phyloP scores from a whole-genome alignment of 2,888 invertebrate genomes.

The Callyntrura guangdongensis region DNA sequence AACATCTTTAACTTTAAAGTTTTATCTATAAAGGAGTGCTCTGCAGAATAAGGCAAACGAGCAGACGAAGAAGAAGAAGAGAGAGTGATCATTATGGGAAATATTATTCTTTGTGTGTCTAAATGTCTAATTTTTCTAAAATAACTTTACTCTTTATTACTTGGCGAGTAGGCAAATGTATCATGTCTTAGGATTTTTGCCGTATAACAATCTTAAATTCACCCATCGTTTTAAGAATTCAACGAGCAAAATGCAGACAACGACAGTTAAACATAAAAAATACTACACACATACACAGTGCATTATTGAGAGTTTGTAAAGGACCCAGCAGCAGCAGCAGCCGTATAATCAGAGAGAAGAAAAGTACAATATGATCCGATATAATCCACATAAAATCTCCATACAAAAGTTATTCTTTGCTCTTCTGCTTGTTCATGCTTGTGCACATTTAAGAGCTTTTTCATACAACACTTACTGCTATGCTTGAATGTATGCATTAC shows the following conservation, averaged over 20 bases:
- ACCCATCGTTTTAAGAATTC: slow-evolving; percentile 38
- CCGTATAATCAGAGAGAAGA: slow-evolving; percentile 5
- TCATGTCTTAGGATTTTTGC: background rate
- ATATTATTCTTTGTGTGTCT: no score
- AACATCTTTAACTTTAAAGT: no score
- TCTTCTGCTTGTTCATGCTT: slow-evolving; percentile 18
- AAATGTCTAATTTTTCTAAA: background rate
- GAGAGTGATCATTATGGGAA: background rate
- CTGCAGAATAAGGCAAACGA: no score
- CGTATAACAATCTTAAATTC: background rate
- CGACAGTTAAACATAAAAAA: background rate
- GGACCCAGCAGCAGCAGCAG: background rate
- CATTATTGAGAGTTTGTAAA: background rate
- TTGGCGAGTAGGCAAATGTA: no score
- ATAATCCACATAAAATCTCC: slow-evolving; percentile 47
- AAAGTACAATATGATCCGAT: slow-evolving; percentile 43
- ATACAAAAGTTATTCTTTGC: slow-evolving; percentile 33
- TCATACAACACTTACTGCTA: background rate
- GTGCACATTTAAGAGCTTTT: slow-evolving; percentile 41
- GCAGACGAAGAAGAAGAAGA: background rate
- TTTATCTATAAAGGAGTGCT: no score
- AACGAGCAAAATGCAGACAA: background rate
- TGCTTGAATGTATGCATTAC: slow-evolving; percentile 56
- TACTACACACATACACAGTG: background rate
- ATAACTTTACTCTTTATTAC: background rate